A percentile compares a stretch with the other conserved stretches of the same genome.
phyloP scores from a whole-genome alignment of 2,797 vertebrate genomes.

The Rallus crepitans region DNA sequence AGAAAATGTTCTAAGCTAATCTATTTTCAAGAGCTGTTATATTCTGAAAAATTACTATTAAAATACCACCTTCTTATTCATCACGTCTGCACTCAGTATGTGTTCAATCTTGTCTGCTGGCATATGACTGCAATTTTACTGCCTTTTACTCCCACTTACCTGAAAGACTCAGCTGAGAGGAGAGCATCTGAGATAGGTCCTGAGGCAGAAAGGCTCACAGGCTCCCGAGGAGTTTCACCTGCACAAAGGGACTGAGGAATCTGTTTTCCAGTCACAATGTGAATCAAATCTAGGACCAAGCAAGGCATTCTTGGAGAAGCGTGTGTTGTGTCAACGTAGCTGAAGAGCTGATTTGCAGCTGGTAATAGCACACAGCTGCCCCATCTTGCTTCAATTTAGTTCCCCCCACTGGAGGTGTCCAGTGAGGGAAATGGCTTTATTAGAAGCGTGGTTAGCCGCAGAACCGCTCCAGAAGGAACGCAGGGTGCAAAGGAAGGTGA shows the following conservation, averaged over 20 bases:
- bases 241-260: neutral
- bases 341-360: neutral
- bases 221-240: slow-evolving; percentile 12
- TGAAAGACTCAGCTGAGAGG: neutral
- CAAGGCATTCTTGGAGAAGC: neutral
- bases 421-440: neutral
- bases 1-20: slow-evolving; percentile 52
- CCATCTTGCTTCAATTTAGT: neutral
- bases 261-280: neutral
- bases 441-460: neutral
- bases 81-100: slow-evolving; percentile 17
- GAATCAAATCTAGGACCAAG: neutral
- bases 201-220: neutral
- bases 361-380: neutral
- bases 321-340: neutral
- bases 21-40: slow-evolving; percentile 54
- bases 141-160: slow-evolving; percentile 66
- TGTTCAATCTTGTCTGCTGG: slow-evolving; percentile 57
- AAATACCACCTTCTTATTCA: slow-evolving; percentile 62
- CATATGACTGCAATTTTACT: slow-evolving; percentile 60
- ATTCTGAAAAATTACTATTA: slow-evolving; percentile 63
- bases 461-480: neutral
- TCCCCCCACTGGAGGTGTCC: neutral
- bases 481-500: neutral
- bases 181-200: neutral